Conservation (phyloP, 2,888 invertebrate genomes). For the Drosophila cracens region DNA sequence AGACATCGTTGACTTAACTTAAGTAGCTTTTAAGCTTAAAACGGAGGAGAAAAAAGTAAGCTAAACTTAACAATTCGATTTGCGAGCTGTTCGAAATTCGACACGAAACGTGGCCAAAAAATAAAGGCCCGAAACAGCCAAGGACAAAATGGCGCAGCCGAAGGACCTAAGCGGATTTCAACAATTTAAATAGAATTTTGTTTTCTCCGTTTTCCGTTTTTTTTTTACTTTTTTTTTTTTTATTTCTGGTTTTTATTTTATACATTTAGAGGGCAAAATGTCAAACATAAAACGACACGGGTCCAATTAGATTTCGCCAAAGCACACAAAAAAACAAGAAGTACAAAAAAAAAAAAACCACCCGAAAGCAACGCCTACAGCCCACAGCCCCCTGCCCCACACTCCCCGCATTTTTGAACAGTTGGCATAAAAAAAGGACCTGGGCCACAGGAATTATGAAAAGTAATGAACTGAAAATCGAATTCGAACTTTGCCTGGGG, state of each 20-base stretch:
- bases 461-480: conserved; percentile 74
- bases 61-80: conserved; percentile 65
- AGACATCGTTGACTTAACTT: conserved; percentile 22
- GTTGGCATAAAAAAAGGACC: conserved; percentile 46
- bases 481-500: conserved; percentile 43
- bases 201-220: not conserved
- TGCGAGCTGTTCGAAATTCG: conserved; percentile 55
- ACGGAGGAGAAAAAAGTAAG: conserved; percentile 6
- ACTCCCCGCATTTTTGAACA: conserved; percentile 55
- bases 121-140: conserved; percentile 10
- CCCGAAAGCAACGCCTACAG: conserved; percentile 7
- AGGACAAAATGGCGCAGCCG: conserved; percentile 29
- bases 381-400: not conserved
- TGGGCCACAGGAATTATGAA: conserved; percentile 65
- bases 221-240: conserved; percentile 7
- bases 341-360: conserved; percentile 5
- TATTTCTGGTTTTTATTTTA: conserved; percentile 8
- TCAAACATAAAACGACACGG: conserved; percentile 64
- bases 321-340: conserved; percentile 3
- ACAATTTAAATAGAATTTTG: conserved; percentile 73
- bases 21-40: conserved; percentile 73
- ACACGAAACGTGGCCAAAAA: conserved; percentile 51
- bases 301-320: conserved; percentile 69
- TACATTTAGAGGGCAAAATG: conserved; percentile 68
- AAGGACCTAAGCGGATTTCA: conserved; percentile 66